These are phyloP conservation scores for Heliconius hermathena DNA, from an alignment of 1,140 invertebrate genomes.

Conservation along the genomic window DNA sequence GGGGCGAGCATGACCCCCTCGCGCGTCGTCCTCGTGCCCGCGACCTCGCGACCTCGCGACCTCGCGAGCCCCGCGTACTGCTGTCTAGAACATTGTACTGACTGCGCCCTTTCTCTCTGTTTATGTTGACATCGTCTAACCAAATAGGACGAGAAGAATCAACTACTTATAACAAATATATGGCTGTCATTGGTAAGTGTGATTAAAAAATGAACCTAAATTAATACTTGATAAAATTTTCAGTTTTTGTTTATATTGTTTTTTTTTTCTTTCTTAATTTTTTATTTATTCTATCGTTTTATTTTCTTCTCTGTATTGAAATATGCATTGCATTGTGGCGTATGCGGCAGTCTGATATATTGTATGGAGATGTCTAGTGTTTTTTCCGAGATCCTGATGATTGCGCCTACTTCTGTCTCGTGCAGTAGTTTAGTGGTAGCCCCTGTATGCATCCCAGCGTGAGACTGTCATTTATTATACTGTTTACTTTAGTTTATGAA, in stretches of 20 bases:
- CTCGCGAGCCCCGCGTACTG: constrained; percentile 57
- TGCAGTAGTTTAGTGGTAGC: constrained; percentile 70
- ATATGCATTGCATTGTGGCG: constrained; percentile 79
- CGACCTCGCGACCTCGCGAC: constrained; percentile 41
- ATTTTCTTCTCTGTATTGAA: constrained; percentile 70
- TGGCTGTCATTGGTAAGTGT: constrained; percentile 93
- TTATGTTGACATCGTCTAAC: constrained; percentile 84
- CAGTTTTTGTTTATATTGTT: constrained; percentile 66
- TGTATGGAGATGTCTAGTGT: constrained; percentile 61
- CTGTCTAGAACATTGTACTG: constrained; percentile 80
- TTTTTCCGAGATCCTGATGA: constrained; percentile 57
- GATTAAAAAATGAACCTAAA: constrained; percentile 81
- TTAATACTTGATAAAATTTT: constrained; percentile 78
- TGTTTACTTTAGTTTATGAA: constrained; percentile 33
- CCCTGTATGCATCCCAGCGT: constrained; percentile 71
- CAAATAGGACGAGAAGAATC: constrained; percentile 92
- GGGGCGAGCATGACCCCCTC: constrained; percentile 39
- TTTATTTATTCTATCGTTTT: constrained; percentile 51
- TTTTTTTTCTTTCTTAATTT: constrained; percentile 54
- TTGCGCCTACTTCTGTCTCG: constrained; percentile 58
- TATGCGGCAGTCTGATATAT: constrained; percentile 77
- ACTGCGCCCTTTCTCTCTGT: constrained; percentile 85
- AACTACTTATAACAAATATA: constrained; percentile 92
- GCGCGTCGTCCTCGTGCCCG: constrained; percentile 54
- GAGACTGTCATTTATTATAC: constrained; percentile 43